Percentiles rank a stretch among this genome's conserved stretches.
phyloP scores from a whole-genome alignment of 1,140 invertebrate genomes.

The Cataglyphis hispanica region DNA sequence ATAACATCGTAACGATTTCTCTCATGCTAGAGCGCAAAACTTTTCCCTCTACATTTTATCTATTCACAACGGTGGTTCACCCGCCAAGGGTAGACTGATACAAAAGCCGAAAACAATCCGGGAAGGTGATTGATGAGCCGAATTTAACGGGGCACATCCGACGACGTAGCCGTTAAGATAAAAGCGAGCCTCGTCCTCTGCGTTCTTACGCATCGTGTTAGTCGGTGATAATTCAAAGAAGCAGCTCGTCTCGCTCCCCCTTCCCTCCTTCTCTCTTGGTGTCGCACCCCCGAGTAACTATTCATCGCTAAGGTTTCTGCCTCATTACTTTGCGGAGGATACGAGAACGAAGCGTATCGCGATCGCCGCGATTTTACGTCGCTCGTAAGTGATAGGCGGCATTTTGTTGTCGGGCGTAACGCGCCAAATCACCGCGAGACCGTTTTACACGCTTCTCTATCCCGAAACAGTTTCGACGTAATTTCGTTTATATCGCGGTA shows the following conservation, averaged over 20 bases:
- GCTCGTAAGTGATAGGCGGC: conserved; percentile 11
- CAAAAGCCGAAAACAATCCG: conserved; percentile 73
- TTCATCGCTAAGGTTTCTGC: conserved; percentile 65
- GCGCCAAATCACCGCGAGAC: conserved; percentile 31
- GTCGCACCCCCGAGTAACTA: conserved; percentile 1
- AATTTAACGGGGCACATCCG: conserved; percentile 71
- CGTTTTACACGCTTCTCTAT: conserved; percentile 50
- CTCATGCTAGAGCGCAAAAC: conserved; percentile 1
- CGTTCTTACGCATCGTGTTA: conserved; percentile 67
- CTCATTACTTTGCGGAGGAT: conserved; percentile 48
- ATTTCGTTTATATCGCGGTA: conserved; percentile 55
- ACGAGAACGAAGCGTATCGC: background rate
- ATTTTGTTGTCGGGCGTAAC: conserved; percentile 34
- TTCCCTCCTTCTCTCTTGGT: background rate
- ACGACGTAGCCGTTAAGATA: conserved; percentile 66
- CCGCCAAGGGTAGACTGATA: conserved; percentile 19
- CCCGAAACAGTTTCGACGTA: conserved; percentile 56
- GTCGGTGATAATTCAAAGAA: conserved; percentile 64
- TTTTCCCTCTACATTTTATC: conserved; percentile 54
- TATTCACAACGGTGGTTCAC: conserved; percentile 13
- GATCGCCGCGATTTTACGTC: conserved; percentile 36
- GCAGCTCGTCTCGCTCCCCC: background rate
- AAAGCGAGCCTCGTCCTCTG: conserved; percentile 58
- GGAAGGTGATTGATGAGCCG: conserved; percentile 70
- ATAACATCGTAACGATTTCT: conserved; percentile 38